A percentile compares a stretch with the other conserved stretches of the same genome.
Conservation (phyloP, 2,888 invertebrate genomes). For the Parnassius glacialis region DNA sequence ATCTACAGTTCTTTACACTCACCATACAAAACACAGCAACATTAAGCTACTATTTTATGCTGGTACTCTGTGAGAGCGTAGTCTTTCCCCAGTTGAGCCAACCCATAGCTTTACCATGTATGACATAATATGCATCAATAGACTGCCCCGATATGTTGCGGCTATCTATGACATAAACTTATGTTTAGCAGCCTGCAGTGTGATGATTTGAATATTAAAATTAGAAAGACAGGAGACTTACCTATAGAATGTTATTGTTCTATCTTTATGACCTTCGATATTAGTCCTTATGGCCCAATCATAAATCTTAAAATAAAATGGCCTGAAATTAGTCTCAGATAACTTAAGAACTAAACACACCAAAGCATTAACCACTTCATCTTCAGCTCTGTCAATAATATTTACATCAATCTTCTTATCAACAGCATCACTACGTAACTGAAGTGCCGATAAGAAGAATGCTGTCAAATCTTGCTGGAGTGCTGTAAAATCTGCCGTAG, state of each 20-base stretch:
- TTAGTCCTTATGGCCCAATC: constrained; percentile 90
- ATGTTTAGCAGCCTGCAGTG: not conserved
- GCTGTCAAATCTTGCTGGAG: constrained; percentile 85
- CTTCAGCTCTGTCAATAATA: constrained; percentile 84
- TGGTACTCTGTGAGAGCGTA: too few species aligned
- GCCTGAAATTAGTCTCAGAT: constrained; percentile 93
- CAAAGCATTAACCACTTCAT: constrained; percentile 87
- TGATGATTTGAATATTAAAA: too few species aligned
- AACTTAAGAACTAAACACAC: constrained; percentile 91
- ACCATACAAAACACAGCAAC: too few species aligned
- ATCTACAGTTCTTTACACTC: too few species aligned
- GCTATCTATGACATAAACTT: too few species aligned
- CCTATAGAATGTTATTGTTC: constrained; percentile 91
- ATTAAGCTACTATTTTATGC: too few species aligned
- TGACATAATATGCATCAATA: too few species aligned
- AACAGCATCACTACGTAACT: constrained; percentile 82
- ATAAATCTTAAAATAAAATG: constrained; percentile 92
- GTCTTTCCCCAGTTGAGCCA: too few species aligned
- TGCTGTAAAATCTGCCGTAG: constrained; percentile 82
- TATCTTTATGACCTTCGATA: constrained; percentile 80
- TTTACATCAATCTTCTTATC: constrained; percentile 52
- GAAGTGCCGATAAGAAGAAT: constrained; percentile 87
- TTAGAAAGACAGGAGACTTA: constrained; percentile 41
- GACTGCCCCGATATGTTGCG: too few species aligned
- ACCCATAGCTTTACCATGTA: too few species aligned